A percentile compares a stretch with the other conserved stretches of the same genome.
Evolutionary conservation across 2,888 invertebrate genomes (phyloP).

Genomic region (Myopa testacea): DNA sequence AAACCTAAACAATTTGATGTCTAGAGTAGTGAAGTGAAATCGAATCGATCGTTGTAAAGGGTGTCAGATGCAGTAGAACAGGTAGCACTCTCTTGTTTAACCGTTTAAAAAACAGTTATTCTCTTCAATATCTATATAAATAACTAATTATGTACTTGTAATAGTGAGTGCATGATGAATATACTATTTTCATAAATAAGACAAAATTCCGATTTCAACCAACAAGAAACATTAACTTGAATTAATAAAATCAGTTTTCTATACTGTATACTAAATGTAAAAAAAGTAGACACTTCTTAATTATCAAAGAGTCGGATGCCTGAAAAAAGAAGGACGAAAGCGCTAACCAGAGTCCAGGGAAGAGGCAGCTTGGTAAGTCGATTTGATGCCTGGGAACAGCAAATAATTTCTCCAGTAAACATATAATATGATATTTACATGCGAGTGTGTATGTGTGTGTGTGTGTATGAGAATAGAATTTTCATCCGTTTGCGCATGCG

Average conservation of each 20-base stretch:
- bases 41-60: neutral
- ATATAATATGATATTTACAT: too few species aligned
- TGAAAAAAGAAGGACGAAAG: too few species aligned
- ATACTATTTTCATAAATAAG: slow-evolving; percentile 19
- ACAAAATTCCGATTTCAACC: slow-evolving; percentile 24
- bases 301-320: neutral
- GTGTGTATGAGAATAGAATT: slow-evolving; percentile 6
- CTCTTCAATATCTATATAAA: neutral
- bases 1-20: slow-evolving; percentile 12
- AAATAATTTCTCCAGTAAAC: too few species aligned
- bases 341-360: too few species aligned
- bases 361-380: too few species aligned
- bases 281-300: slow-evolving; percentile 5
- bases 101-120: slow-evolving; percentile 2
- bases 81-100: neutral
- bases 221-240: slow-evolving; percentile 12
- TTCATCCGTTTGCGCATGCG: slow-evolving; percentile 30
- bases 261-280: slow-evolving; percentile 35
- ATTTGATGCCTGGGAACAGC: too few species aligned
- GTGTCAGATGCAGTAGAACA: neutral
- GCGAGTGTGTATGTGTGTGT: neutral
- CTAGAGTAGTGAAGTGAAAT: neutral
- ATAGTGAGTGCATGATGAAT: slow-evolving; percentile 8
- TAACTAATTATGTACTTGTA: slow-evolving; percentile 13
- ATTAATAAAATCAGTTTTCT: slow-evolving; percentile 30